Percentiles rank a stretch among this genome's conserved stretches.
phyloP scores from a whole-genome alignment of 2,113 vertebrate species.

The Alouatta palliata region DNA sequence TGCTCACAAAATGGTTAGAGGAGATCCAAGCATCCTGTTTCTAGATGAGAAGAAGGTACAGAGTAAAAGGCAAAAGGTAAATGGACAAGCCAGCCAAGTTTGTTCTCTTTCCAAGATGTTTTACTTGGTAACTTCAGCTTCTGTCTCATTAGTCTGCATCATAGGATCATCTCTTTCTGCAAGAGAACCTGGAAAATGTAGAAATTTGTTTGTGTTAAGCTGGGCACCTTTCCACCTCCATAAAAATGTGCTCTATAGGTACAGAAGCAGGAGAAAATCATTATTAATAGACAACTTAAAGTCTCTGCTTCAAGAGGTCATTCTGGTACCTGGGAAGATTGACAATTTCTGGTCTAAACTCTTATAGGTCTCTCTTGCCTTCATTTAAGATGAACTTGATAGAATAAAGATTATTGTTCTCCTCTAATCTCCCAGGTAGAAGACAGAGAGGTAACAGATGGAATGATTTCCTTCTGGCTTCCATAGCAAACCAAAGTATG shows the following conservation, averaged over 20 bases:
- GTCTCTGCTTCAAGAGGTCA: not conserved
- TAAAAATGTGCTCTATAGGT: not conserved
- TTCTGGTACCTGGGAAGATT: not conserved
- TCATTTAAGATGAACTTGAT: not conserved
- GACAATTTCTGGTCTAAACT: not conserved
- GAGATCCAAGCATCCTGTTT: not conserved
- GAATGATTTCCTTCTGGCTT: not conserved
- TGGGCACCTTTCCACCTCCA: not conserved
- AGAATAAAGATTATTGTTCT: not conserved
- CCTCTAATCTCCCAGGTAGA: not conserved
- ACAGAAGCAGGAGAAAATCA: not conserved
- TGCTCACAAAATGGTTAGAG: not conserved
- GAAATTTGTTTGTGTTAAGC: not conserved
- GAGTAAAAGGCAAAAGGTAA: not conserved
- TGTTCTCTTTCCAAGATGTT: not conserved
- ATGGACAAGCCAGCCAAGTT: not conserved
- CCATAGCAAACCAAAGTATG: not conserved
- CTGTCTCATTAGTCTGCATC: not conserved
- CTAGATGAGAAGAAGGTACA: not conserved
- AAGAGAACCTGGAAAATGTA: not conserved
- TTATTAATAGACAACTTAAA: not conserved
- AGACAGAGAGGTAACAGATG: not conserved
- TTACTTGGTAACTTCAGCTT: not conserved
- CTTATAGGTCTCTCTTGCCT: not conserved
- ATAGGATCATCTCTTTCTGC: not conserved